Evolutionary conservation across 64 coral and sea anemone species (phyloP).

Genomic region (Pocillopora damicornis): DNA sequence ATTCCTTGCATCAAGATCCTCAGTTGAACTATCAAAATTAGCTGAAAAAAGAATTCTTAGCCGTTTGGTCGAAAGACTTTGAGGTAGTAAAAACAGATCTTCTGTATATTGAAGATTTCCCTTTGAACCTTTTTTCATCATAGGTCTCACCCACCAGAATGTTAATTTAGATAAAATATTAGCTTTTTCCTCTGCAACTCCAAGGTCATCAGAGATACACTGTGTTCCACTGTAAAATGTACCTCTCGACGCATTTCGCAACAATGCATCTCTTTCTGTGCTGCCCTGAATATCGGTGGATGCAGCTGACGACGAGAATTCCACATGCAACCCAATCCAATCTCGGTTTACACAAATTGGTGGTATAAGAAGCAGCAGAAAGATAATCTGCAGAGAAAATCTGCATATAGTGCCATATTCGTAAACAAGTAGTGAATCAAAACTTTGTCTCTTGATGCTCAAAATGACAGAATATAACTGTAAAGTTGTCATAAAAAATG

Average conservation of each 20-base stretch:
- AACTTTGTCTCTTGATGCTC: neutral
- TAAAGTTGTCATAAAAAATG: conserved; percentile 13
- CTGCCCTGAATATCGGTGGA: conserved; percentile 61
- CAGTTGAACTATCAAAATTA: conserved; percentile 5
- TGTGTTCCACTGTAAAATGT: conserved; percentile 82
- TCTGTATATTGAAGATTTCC: conserved; percentile 55
- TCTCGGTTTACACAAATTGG: neutral
- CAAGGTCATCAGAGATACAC: conserved; percentile 58
- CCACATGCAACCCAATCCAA: neutral
- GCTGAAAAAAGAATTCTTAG: neutral
- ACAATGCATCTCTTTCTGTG: conserved; percentile 42
- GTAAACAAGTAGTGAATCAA: conserved; percentile 13
- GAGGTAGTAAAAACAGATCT: conserved; percentile 80
- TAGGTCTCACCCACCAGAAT: conserved; percentile 87
- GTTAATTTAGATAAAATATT: conserved; percentile 69
- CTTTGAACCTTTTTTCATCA: conserved; percentile 81
- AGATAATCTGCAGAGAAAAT: conserved; percentile 47
- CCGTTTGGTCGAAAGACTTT: conserved; percentile 52
- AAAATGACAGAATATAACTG: conserved; percentile 62
- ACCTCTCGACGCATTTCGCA: conserved; percentile 50
- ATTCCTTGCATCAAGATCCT: neutral
- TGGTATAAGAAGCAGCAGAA: conserved; percentile 48
- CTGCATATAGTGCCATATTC: conserved; percentile 67
- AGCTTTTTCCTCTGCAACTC: conserved; percentile 72
- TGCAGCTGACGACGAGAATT: conserved; percentile 10